Base-by-base conservation (phyloP, 2,888 invertebrate species). In the Drosophila subquinaria region DNA sequence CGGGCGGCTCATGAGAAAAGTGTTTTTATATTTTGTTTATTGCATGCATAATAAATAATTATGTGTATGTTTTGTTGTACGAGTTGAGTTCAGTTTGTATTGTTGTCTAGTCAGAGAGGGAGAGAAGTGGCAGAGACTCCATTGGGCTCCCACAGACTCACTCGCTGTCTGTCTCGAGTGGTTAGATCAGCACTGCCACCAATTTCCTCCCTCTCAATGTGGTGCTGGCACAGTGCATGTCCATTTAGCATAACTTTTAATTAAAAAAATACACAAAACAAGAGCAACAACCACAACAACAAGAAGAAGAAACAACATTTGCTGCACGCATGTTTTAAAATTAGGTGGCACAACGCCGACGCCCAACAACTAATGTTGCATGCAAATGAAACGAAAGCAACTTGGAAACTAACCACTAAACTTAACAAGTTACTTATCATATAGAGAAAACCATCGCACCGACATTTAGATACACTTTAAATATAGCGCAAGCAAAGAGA, bases 191-290 rank as follows among this genome's bases (percentile, higher is more conserved):
- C 71, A 60, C 15, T 42, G 13, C 15, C 55, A 30, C 40, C 15
- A n/a, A 15, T 33, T 43, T 40, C 20, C 20, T 20, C 38, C 30
- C 53, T 8, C 13, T 17, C 40, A 10, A 30, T n/a, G n/a, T 45
- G 27, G 17, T 11, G 23, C 23, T 23, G 45, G 20, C 27, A 65
- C 70, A 71, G 70, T 78, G 88, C 80, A 80, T 87, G 84, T 84
- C 78, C 82, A 73, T 78, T 84, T 84, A 69, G 85, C 80, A 82
- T 87, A 87, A 82, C 65, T 75, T 87, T 82, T 84, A 84, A 84
- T 84, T 87, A 84, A 78, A 82, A 43, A 35, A 27, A 33, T 27
- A 30, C 30, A 30, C 8, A 30, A 13, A 36, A 23, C 43, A 50
- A 48, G 23, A 52, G 43, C 53, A 55, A 36, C 50, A 45, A 20